Evolutionary conservation across 2,797 vertebrate species (phyloP).

Genomic region (Calcarius lapponicus): DNA sequence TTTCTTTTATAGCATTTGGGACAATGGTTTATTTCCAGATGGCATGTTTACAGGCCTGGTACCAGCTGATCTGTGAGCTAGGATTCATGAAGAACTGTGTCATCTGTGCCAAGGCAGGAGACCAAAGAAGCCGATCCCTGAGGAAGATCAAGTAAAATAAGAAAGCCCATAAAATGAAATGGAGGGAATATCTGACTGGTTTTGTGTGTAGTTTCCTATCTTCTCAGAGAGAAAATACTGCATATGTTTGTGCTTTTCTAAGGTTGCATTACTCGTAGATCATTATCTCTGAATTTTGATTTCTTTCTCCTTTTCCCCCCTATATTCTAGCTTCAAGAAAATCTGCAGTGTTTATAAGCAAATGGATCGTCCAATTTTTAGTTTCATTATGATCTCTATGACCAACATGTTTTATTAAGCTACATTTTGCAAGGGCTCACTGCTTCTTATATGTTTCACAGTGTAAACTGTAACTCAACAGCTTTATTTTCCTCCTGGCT

Average conservation of each 20-base stretch:
- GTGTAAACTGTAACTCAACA: not conserved
- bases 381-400: not conserved
- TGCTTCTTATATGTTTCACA: not conserved
- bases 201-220: not conserved
- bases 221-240: not conserved
- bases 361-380: not conserved
- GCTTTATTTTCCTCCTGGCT: not conserved
- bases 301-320: rapidly evolving
- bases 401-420: not conserved
- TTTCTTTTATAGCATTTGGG: not conserved
- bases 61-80: not conserved
- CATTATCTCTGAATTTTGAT: not conserved
- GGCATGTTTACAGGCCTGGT: not conserved
- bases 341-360: not conserved
- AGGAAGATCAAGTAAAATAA: not conserved
- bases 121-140: not conserved
- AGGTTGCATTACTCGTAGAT: not conserved
- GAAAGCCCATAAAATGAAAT: not conserved
- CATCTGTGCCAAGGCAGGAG: not conserved
- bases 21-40: not conserved
- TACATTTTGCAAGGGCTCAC: not conserved
- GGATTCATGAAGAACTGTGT: not conserved
- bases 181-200: not conserved
- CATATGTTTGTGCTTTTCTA: not conserved
- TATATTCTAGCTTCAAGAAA: not conserved